Evolutionary conservation across 2,113 vertebrate species (phyloP).

Genomic region (Aythya baeri): DNA sequence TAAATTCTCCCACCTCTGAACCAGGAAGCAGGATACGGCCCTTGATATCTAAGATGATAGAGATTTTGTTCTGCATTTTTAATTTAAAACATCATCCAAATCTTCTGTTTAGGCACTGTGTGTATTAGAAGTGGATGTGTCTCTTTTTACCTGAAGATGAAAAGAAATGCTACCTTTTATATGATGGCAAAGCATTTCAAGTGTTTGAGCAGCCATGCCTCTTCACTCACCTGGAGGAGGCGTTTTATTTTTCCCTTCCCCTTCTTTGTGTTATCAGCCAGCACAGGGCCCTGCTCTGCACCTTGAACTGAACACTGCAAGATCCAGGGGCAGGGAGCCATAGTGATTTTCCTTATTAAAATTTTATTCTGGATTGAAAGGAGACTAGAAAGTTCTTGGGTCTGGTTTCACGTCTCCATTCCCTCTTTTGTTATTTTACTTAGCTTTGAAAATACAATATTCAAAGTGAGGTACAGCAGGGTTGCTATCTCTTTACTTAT

Average conservation of each 20-base stretch:
- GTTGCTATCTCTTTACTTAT: neutral
- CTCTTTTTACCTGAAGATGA: conserved; percentile 16
- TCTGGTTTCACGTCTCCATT: neutral
- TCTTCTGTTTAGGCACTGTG: neutral
- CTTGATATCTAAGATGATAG: neutral
- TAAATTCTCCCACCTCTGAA: neutral
- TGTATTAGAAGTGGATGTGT: neutral
- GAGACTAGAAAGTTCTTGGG: neutral
- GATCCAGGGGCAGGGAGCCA: neutral
- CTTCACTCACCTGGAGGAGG: neutral
- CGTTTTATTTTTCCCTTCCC: conserved; percentile 24
- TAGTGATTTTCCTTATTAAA: neutral
- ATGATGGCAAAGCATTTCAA: neutral
- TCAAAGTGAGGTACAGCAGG: accelerated
- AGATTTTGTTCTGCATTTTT: neutral
- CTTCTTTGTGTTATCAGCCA: neutral
- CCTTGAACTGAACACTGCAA: neutral
- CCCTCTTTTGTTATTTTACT: neutral
- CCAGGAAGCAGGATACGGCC: neutral
- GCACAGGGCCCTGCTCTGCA: neutral
- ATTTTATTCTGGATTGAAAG: neutral
- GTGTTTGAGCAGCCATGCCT: neutral
- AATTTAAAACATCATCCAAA: neutral
- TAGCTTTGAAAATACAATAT: conserved; percentile 1
- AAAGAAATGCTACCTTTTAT: conserved; percentile 9